Percentiles rank a stretch among this genome's conserved stretches.
Conservation (phyloP, 2,888 invertebrate species). For the Eupithecia inturbata region DNA sequence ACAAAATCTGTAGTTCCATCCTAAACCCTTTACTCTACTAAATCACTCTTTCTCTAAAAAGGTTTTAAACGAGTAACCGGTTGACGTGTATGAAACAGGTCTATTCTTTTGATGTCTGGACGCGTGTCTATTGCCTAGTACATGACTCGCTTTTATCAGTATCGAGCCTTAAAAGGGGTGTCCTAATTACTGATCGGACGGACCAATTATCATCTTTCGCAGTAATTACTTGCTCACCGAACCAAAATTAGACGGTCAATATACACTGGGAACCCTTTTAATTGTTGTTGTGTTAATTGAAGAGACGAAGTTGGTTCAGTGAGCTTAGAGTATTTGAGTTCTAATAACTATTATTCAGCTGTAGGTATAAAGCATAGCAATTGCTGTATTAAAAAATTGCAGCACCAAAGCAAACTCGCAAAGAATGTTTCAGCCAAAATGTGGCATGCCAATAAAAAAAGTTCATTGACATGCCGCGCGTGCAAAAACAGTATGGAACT, state of each 20-base stretch:
- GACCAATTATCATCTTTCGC: neutral
- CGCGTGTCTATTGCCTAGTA: slow-evolving; percentile 25
- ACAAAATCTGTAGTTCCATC: neutral
- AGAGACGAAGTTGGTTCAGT: neutral
- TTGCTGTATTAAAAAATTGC: neutral
- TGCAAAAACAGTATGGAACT: slow-evolving; percentile 31
- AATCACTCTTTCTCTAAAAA: slow-evolving; percentile 16
- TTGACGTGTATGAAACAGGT: slow-evolving; percentile 17
- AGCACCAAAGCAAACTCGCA: slow-evolving; percentile 10
- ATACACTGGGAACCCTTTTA: neutral
- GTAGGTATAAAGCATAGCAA: neutral
- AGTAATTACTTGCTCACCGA: slow-evolving; percentile 7
- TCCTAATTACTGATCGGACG: slow-evolving; percentile 12
- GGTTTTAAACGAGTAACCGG: slow-evolving; percentile 10
- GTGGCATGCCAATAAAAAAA: slow-evolving; percentile 35
- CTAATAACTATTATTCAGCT: neutral
- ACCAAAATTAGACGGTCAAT: neutral
- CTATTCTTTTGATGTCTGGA: slow-evolving; percentile 22
- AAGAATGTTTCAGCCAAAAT: slow-evolving; percentile 28
- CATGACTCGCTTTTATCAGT: slow-evolving; percentile 28
- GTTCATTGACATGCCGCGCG: slow-evolving; percentile 36
- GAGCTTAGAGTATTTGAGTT: neutral
- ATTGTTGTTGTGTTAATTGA: slow-evolving; percentile 6
- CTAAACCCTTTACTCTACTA: neutral
- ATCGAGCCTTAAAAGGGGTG: slow-evolving; percentile 24